Conservation (phyloP, 2,888 invertebrate genomes). For the Acleris emargana region DNA sequence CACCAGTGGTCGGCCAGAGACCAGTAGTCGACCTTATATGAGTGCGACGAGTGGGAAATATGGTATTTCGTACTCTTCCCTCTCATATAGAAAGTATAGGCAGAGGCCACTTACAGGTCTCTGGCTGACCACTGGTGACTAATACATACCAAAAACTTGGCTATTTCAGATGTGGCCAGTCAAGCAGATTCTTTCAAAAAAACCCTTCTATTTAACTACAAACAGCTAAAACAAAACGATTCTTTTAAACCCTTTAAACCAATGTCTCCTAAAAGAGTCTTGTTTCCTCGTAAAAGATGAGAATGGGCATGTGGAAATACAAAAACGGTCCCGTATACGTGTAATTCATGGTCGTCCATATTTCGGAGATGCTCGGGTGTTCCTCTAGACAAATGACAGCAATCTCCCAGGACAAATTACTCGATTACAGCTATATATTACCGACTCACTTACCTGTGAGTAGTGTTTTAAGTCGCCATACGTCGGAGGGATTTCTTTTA, state of each 20-base stretch:
- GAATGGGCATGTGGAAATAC: slow-evolving; percentile 1
- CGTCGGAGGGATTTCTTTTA: slow-evolving; percentile 16
- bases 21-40: no score
- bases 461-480: slow-evolving; percentile 32
- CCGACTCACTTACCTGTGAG: slow-evolving; percentile 33
- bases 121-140: no score
- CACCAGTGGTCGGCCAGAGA: no score
- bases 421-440: slow-evolving; percentile 36
- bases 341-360: slow-evolving; percentile 21
- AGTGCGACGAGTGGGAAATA: no score
- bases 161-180: no score
- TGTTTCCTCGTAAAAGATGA: background rate
- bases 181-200: background rate
- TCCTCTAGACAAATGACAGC: slow-evolving; percentile 31
- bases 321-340: slow-evolving; percentile 16
- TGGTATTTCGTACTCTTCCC: no score
- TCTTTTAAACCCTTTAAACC: background rate
- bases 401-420: slow-evolving; percentile 36
- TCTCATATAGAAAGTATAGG: no score
- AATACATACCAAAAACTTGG: no score
- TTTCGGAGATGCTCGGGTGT: slow-evolving; percentile 19
- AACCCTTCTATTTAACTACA: background rate
- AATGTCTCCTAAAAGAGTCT: slow-evolving; percentile 2
- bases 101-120: no score
- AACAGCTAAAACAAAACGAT: background rate